Base-by-base conservation (phyloP, 2,888 invertebrate genomes). In the Catocala fraxini region DNA sequence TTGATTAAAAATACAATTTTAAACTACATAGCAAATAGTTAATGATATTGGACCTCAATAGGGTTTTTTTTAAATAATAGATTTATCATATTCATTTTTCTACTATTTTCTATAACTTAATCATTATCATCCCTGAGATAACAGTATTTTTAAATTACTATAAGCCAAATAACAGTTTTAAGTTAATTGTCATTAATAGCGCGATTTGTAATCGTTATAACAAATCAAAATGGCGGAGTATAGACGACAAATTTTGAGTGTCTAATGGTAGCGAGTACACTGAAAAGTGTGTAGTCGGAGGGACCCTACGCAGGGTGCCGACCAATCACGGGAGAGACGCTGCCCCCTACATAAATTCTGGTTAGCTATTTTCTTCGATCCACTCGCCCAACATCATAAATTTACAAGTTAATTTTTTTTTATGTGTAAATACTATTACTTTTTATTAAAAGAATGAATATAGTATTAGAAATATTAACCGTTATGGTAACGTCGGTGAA, bases 181-280 rank as follows among this genome's bases (percentile, higher is more conserved):
- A 34, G 11, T 3, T 6, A 34, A 34, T n/a, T 12, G 34, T 49
- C n/a, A 33, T 49, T 45, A 52, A 51, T 65, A 60, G 46, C 41
- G 55, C 41, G 61, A 61, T 70, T 70, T 67, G 67, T 68, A 62
- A 63, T 68, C 46, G 54, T 63, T 63, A 58, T 47, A 35, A 54
- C 62, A 69, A 77, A 74, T 78, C 85, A 84, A 84, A 81, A 84
- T 84, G 84, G 84, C 85, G 84, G 83, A 81, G 79, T 68, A 69
- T 73, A 75, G 73, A 69, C 73, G 71, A 71, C 73, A 71, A 66
- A 67, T 68, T 77, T 73, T 63, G 68, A 65, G 66, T 66, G 59
- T 68, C 61, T 73, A 79, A 79, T 71, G 71, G 75, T 71, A 74
- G 69, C 64, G 60, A 65, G 59, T 68, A 58, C 54, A 64, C 64